Evolutionary conservation across 2,113 vertebrate species (phyloP), one percentile per base, ranked within the genome.

Genomic region (Hippopotamus amphibius): DNA sequence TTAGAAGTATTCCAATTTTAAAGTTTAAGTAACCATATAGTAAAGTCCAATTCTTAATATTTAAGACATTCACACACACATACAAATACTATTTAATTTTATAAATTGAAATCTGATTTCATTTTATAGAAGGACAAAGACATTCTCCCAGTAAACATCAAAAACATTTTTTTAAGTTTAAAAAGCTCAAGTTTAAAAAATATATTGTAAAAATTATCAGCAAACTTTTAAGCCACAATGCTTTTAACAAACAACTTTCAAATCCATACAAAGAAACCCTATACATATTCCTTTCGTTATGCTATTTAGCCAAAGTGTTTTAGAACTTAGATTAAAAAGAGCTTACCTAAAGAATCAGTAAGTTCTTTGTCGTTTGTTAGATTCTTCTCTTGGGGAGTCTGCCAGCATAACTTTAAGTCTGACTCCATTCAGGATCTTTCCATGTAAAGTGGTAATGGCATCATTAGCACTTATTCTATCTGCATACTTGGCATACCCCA

Each of bases 381-480:
- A 99, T 72, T 99, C 99, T 96, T 99, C 99, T 15, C 99, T 98
- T 53, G 99, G 99, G 0, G 99, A 99, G 96, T 99, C 99, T 11
- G 99, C 99, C 96, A 99, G 76, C 99, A 99, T 99, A 96, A 99
- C 99, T 97, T 99, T 99, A 97, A 99, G 99, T 97, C 99, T 99
- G 24, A 99, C 99, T 0, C 99, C 99, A 5, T 99, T 99, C 43
- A 99, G 99, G 22, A 99, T 98, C 91, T 99, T 99, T 2, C 99
- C 99, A 76, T 99, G 99, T 16, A 99, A 98, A 0, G 98, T 98
- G 1, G 99, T 98, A 98, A 99, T 99, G 88, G 99, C 99, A 4
- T 99, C 99, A 0, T 99, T 99, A 14, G 99, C 99, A 66, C 99
- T 99, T 96, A 99, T 98, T 97, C 99, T 99, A 41, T 99, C 99